Percentiles rank a stretch among this genome's conserved stretches.
phyloP scores from a whole-genome alignment of 2,113 vertebrate species.

The Etia nguti region DNA sequence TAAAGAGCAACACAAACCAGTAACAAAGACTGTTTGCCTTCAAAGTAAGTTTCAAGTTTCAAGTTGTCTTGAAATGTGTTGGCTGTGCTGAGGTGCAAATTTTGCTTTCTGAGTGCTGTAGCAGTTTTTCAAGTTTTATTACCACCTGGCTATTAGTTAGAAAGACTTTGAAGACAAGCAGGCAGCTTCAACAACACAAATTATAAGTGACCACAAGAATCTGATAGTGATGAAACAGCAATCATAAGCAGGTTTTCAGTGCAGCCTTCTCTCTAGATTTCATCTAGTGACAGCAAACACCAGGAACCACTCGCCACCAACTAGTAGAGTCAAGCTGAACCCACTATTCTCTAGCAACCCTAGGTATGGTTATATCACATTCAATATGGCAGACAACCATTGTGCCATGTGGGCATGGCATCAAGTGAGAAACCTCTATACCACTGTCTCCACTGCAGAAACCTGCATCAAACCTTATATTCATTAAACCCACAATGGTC shows the following conservation, averaged over 20 bases:
- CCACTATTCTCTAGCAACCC: background rate
- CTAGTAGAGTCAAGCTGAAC: background rate
- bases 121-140: background rate
- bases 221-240: background rate
- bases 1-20: background rate
- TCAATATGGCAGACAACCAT: rapidly evolving
- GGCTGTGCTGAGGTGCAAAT: background rate
- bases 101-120: background rate
- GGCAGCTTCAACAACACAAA: background rate
- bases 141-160: background rate
- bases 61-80: background rate
- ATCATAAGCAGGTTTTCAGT: background rate
- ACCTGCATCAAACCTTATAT: background rate
- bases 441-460: background rate
- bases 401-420: background rate
- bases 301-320: background rate
- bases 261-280: background rate
- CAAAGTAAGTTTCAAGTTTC: background rate
- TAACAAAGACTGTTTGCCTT: background rate
- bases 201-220: background rate
- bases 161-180: background rate
- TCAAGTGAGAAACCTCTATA: background rate
- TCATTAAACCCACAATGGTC: background rate
- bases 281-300: rapidly evolving
- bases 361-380: background rate